A percentile compares a stretch with the other conserved stretches of the same genome.
Conservation (phyloP, 2,113 vertebrate genomes). For the Leptocoma aspasia region DNA sequence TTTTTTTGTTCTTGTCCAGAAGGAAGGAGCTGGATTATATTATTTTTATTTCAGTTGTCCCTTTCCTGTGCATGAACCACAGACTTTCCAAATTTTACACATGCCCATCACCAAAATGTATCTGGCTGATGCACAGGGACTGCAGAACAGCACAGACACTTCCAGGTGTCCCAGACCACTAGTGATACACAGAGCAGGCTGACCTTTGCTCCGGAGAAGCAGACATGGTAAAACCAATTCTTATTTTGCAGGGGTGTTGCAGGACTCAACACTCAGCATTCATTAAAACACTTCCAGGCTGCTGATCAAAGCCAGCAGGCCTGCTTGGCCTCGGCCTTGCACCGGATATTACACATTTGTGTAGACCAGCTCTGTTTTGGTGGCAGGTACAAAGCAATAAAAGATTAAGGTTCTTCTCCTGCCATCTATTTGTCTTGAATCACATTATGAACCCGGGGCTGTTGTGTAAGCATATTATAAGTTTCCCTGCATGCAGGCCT, state of each 20-base stretch:
- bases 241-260: not conserved
- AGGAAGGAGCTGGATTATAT: not conserved
- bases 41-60: not conserved
- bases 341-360: slow-evolving; percentile 10
- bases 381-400: slow-evolving; percentile 14
- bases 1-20: not conserved
- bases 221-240: not conserved
- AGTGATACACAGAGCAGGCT: not conserved
- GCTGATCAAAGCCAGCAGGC: slow-evolving; percentile 39
- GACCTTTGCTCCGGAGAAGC: not conserved
- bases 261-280: slow-evolving; percentile 16
- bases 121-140: not conserved
- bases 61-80: not conserved
- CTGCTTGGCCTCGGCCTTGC: not conserved
- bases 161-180: not conserved
- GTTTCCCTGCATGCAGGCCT: no score
- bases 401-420: not conserved
- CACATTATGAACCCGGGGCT: not conserved
- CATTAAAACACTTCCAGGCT: slow-evolving; percentile 4
- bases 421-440: not conserved
- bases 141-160: not conserved
- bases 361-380: not conserved
- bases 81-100: not conserved
- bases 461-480: no score
- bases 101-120: not conserved